Evolutionary conservation across 2,888 invertebrate species (phyloP), one percentile per base, ranked within the genome.

Genomic region (Xylota sylvarum): DNA sequence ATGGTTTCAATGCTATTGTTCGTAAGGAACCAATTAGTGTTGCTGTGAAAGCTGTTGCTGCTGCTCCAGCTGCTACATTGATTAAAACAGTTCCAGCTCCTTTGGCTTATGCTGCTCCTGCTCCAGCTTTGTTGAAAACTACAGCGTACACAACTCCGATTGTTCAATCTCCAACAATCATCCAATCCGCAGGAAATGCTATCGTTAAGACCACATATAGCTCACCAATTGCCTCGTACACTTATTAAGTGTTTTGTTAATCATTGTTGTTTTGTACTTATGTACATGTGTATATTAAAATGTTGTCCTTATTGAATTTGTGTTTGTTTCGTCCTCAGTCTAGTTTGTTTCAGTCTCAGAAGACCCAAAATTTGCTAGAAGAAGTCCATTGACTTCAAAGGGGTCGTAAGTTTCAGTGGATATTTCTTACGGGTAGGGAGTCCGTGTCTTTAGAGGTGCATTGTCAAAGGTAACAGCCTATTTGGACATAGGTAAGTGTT

Each of bases 1-100:
- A 92, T 70, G 93, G 93, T 43, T 93, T 93, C 88, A 93, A 93
- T 73, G 93, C 93, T 65, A 91, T 93, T 19, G 93, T 93, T 6
- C 90, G 90, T 6, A 91, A 92, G 72, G 92, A 92, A 76, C 91
- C 92, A 37, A 83, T 92, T 78, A 89, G 90, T 10, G 92, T 90
- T 50, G 90, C 91, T 56, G 90, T 90, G 4, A 89, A 90, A n/a
- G 88, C 90, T 19, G 88, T 89, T 56, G 88, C 89, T 3, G 88
- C 89, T 17, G 88, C 88, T 7, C 88, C 76, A 76, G 62, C 89
- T 10, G 85, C 89, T 17, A 89, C 90, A 74, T 89, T 90, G 9
- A 72, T 89, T 64, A 86, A 89, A 27, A 88, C 90, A 5, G 77
- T 70, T 14, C 89, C 89, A 27, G 88, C 90, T 23, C 89, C 89